These are phyloP conservation scores for Liasis olivaceus DNA, from an alignment of 2,797 vertebrate genomes.

Conservation along the genomic window DNA sequence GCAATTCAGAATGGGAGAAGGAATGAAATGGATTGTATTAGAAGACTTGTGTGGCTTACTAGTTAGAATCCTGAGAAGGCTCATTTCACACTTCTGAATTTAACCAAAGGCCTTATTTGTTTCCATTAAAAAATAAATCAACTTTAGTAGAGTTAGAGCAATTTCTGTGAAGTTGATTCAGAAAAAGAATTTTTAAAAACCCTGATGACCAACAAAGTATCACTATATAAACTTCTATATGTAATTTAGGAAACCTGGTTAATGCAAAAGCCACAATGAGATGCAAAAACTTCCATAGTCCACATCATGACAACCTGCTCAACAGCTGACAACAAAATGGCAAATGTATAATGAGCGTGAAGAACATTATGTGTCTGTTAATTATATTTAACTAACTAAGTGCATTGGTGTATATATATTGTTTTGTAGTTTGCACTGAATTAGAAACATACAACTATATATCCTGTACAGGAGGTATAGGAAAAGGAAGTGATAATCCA, in stretches of 20 bases:
- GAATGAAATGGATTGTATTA: not conserved
- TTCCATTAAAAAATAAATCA: not conserved
- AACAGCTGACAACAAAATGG: not conserved
- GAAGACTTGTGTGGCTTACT: not conserved
- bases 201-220: not conserved
- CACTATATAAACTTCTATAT: not conserved
- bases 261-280: slow-evolving; percentile 3
- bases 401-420: not conserved
- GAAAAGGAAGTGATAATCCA: not conserved
- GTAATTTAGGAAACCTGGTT: not conserved
- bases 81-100: no score
- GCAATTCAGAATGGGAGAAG: not conserved
- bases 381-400: not conserved
- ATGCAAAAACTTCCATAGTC: not conserved
- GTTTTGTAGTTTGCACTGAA: not conserved
- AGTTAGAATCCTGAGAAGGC: no score
- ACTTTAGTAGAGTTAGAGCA: not conserved
- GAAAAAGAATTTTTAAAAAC: not conserved
- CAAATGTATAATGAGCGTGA: not conserved
- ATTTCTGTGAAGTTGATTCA: not conserved
- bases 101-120: not conserved
- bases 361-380: not conserved
- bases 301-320: not conserved
- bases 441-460: not conserved
- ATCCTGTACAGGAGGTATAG: not conserved